These are phyloP conservation scores for Operophtera brumata DNA, from an alignment of 2,888 invertebrate genomes.

Conservation along the genomic window DNA sequence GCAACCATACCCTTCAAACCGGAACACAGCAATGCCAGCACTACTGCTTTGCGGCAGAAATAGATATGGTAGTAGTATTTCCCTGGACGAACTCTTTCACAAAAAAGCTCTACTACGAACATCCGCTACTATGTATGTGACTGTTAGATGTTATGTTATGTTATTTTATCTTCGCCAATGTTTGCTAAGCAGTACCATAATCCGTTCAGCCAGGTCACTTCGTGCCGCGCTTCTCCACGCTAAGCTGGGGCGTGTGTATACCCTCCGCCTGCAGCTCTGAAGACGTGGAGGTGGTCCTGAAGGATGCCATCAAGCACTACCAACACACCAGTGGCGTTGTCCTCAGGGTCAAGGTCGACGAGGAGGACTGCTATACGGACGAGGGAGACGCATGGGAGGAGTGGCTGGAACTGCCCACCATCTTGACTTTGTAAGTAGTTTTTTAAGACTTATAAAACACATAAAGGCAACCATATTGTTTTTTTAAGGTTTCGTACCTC, in stretches of 20 bases:
- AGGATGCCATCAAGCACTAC: slow-evolving; percentile 81
- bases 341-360: slow-evolving; percentile 82
- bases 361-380: slow-evolving; percentile 82
- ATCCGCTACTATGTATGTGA: too few species aligned
- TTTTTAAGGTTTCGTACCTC: too few species aligned
- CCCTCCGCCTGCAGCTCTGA: slow-evolving; percentile 83
- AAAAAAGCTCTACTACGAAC: too few species aligned
- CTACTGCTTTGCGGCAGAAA: too few species aligned
- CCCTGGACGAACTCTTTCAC: too few species aligned
- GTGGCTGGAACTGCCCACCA: slow-evolving; percentile 63
- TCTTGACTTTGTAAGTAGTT: slow-evolving; percentile 64
- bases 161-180: not conserved
- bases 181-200: slow-evolving; percentile 49
- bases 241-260: slow-evolving; percentile 86
- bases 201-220: slow-evolving; percentile 86
- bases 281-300: slow-evolving; percentile 80
- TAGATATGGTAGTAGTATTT: too few species aligned
- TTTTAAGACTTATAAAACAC: not conserved
- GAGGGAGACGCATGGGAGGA: slow-evolving; percentile 58
- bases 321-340: slow-evolving; percentile 81
- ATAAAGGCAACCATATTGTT: too few species aligned
- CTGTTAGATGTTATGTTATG: too few species aligned
- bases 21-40: too few species aligned
- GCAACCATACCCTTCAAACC: too few species aligned
- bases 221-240: slow-evolving; percentile 85